Evolutionary conservation across 30 jellyfish, hydroid and myxozoan species (phyloP).

Genomic region (Nemopilema nomurai): DNA sequence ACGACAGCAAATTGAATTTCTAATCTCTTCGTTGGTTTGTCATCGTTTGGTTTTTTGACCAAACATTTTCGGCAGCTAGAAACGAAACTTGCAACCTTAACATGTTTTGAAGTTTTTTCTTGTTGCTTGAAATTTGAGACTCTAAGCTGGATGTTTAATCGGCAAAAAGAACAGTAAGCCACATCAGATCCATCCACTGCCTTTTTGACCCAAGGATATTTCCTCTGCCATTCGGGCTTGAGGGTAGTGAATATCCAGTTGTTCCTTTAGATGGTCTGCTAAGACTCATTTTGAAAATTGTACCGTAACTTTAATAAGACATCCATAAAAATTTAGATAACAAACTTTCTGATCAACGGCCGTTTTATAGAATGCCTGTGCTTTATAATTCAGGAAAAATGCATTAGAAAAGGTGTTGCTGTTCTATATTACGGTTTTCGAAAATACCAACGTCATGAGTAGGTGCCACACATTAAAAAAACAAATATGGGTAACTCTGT

Average conservation of each 20-base stretch:
- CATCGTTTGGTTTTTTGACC: constrained; percentile 2
- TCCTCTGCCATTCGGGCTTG: constrained; percentile 57
- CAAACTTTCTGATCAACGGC: too few species aligned
- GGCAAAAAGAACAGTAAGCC: constrained; percentile 69
- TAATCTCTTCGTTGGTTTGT: constrained; percentile 40
- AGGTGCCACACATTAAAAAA: too few species aligned
- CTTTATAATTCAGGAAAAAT: too few species aligned
- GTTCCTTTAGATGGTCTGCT: constrained; percentile 2
- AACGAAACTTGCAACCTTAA: constrained; percentile 39
- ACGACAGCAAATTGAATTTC: constrained; percentile 64
- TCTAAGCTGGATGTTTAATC: constrained; percentile 58
- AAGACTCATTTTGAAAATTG: neutral
- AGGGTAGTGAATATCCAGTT: neutral
- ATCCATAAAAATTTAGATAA: too few species aligned
- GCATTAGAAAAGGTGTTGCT: too few species aligned
- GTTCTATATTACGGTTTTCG: too few species aligned
- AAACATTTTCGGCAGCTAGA: constrained; percentile 12
- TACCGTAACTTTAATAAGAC: constrained; percentile 13
- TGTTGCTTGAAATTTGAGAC: constrained; percentile 56
- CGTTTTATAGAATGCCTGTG: too few species aligned
- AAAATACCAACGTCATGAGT: too few species aligned
- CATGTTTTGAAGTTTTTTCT: constrained; percentile 45
- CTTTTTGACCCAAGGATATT: constrained; percentile 46
- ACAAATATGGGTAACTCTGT: neutral
- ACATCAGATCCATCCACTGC: constrained; percentile 57